Conservation (phyloP, 2,888 invertebrate genomes). For the Tachina fera region DNA sequence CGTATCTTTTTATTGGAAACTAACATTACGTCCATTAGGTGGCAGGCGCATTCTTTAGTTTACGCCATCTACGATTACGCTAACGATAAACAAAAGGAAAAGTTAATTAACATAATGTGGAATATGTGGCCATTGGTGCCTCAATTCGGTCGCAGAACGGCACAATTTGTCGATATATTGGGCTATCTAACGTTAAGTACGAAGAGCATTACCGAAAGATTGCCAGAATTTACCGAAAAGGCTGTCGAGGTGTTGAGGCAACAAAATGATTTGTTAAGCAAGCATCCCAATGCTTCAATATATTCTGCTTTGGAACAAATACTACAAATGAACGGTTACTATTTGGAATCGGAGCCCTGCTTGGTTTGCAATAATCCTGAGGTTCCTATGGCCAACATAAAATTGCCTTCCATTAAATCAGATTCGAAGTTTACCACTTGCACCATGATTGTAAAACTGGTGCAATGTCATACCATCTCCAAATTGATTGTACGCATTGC, state of each 20-base stretch:
- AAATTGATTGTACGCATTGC: conserved; percentile 96
- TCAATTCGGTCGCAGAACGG: conserved; percentile 95
- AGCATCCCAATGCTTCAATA: conserved; percentile 96
- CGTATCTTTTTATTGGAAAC: conserved; percentile 96
- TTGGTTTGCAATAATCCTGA: conserved; percentile 99
- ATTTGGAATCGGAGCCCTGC: conserved; percentile 98
- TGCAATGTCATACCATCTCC: conserved; percentile 97
- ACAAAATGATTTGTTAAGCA: conserved; percentile 94
- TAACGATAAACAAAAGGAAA: conserved; percentile 89
- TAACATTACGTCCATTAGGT: conserved; percentile 95
- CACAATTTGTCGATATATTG: conserved; percentile 97
- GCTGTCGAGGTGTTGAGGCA: conserved; percentile 92
- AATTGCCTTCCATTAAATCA: conserved; percentile 95
- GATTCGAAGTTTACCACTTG: conserved; percentile 99
- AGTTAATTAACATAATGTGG: conserved; percentile 93
- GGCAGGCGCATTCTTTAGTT: conserved; percentile 96
- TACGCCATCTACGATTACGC: conserved; percentile 94
- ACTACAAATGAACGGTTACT: conserved; percentile 97
- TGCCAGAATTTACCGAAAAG: conserved; percentile 91
- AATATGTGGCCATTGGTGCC: conserved; percentile 95
- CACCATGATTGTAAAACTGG: conserved; percentile 97
- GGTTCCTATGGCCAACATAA: conserved; percentile 94
- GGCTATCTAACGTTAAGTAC: conserved; percentile 97
- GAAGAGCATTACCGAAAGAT: conserved; percentile 86
- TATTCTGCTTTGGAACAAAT: conserved; percentile 96